phyloP scores from a whole-genome alignment of 2,113 vertebrate genomes.

The Prunella fulvescens region DNA sequence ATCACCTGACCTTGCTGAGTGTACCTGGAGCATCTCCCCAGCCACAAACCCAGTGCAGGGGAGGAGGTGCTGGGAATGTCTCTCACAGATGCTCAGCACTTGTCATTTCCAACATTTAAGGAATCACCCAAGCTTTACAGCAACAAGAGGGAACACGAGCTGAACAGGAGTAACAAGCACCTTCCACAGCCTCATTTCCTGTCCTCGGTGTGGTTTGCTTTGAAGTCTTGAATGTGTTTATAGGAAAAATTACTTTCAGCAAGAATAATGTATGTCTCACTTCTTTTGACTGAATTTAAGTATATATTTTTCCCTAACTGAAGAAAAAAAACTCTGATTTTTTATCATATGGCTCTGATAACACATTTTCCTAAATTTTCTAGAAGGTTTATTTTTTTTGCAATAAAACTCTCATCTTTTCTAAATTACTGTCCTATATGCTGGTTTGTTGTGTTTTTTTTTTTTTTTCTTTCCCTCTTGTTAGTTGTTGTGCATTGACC shows the following conservation, averaged over 20 bases:
- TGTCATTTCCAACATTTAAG: background rate
- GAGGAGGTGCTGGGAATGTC: background rate
- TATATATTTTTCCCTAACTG: background rate
- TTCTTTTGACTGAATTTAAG: background rate
- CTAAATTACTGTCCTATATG: background rate
- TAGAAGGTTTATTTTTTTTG: background rate
- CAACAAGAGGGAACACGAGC: background rate
- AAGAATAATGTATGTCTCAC: background rate
- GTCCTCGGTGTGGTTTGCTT: background rate
- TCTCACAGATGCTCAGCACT: background rate
- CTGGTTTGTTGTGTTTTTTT: no score
- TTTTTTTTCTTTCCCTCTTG: background rate
- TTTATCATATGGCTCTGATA: background rate
- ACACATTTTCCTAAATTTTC: background rate
- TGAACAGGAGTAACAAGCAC: background rate
- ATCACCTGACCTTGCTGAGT: background rate
- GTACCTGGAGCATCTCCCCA: background rate
- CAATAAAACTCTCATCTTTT: background rate
- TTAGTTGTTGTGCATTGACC: slow-evolving; percentile 26
- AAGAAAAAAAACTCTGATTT: background rate
- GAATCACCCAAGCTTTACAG: slow-evolving; percentile 34
- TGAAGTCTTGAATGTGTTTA: background rate
- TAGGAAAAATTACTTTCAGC: background rate
- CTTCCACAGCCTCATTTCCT: background rate
- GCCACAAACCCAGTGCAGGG: background rate